phyloP scores from a whole-genome alignment of 2,888 invertebrate genomes.

The Neoaliturus tenellus region DNA sequence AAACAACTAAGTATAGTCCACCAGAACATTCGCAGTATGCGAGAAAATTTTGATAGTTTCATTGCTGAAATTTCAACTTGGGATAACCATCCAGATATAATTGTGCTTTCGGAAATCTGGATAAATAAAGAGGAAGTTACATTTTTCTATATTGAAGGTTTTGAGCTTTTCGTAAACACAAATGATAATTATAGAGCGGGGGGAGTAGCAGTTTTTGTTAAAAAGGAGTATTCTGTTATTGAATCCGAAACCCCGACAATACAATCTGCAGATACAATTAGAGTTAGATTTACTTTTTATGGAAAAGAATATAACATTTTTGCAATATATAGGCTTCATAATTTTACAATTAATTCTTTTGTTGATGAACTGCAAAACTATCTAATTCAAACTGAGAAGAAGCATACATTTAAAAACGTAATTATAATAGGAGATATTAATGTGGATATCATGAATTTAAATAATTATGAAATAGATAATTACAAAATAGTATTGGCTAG shows the following conservation, averaged over 20 bases:
- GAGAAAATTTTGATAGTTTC: too few species aligned
- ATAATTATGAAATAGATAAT: conserved; percentile 8
- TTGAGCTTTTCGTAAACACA: too few species aligned
- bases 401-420: not conserved
- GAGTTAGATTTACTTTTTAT: not conserved
- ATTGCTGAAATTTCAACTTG: too few species aligned
- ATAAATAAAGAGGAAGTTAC: too few species aligned
- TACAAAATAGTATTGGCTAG: conserved; percentile 32
- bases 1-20: too few species aligned
- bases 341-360: not conserved
- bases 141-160: too few species aligned
- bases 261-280: not conserved
- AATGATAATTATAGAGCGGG: too few species aligned
- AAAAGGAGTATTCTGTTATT: too few species aligned
- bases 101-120: too few species aligned
- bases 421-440: conserved; percentile 13
- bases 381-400: not conserved
- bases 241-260: not conserved
- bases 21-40: too few species aligned
- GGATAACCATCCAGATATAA: too few species aligned
- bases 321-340: not conserved
- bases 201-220: too few species aligned
- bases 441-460: not conserved
- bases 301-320: not conserved
- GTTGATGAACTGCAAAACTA: conserved; percentile 3